Evolutionary conservation across 2,797 vertebrate genomes (phyloP).

Genomic region (Pseudomugil tenellus): DNA sequence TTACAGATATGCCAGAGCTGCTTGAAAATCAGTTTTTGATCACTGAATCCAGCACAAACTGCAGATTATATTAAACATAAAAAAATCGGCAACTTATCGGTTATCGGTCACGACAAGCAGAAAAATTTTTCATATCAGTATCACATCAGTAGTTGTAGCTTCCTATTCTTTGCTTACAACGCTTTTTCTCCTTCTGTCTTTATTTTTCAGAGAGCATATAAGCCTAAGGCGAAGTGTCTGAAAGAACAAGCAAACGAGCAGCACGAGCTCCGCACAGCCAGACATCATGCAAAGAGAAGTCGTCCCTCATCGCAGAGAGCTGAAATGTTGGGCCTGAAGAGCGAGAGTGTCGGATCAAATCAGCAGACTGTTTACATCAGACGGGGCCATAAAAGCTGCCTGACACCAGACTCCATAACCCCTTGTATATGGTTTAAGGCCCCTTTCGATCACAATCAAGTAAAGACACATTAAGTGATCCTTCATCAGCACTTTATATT

Average conservation of each 20-base stretch:
- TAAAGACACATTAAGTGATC: constrained; percentile 54
- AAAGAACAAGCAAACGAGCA: constrained; percentile 59
- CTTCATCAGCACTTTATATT: constrained; percentile 38
- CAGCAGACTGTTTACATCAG: constrained; percentile 64
- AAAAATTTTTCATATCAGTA: too few species aligned
- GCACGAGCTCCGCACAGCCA: constrained; percentile 64
- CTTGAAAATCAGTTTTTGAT: too few species aligned
- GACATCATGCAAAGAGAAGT: constrained; percentile 61
- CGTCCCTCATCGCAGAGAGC: constrained; percentile 55
- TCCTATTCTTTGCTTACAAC: constrained; percentile 17
- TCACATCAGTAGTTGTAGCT: constrained; percentile 4
- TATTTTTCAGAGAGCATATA: constrained; percentile 72
- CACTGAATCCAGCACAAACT: too few species aligned
- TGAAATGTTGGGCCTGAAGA: constrained; percentile 72
- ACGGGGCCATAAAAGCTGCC: constrained; percentile 53
- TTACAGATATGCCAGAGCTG: too few species aligned
- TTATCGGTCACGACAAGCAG: too few species aligned
- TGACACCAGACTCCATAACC: constrained; percentile 45
- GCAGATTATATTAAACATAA: too few species aligned
- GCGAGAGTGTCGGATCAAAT: constrained; percentile 63
- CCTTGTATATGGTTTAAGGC: constrained; percentile 43
- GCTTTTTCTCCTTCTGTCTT: constrained; percentile 54
- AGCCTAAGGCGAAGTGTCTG: constrained; percentile 65
- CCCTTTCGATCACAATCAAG: constrained; percentile 43
- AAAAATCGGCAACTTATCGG: too few species aligned